Evolutionary conservation across 1,140 invertebrate species (phyloP).

Genomic region (Hylyphantes graminicola): DNA sequence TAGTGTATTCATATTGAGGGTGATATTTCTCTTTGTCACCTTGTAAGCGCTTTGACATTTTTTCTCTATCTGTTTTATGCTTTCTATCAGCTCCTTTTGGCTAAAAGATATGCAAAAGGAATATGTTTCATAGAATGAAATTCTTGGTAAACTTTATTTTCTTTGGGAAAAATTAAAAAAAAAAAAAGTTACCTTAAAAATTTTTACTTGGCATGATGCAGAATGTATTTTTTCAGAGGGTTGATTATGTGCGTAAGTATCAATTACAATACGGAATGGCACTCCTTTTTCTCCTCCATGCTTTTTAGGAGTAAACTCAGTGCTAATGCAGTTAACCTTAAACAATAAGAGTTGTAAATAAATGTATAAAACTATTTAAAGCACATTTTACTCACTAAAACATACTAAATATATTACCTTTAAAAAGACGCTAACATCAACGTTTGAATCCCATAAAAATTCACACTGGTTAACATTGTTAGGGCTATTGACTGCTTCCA

Average conservation of each 20-base stretch:
- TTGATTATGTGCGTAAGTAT: constrained; percentile 69
- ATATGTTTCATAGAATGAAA: background rate
- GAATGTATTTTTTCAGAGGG: constrained; percentile 76
- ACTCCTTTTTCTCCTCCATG: constrained; percentile 98
- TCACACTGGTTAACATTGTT: constrained; percentile 83
- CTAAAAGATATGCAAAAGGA: constrained; percentile 73
- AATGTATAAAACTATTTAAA: background rate
- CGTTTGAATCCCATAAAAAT: constrained; percentile 95
- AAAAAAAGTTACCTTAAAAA: constrained; percentile 71
- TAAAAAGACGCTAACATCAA: constrained; percentile 93
- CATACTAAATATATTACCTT: constrained; percentile 73
- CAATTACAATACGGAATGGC: constrained; percentile 92
- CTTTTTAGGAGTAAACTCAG: constrained; percentile 97
- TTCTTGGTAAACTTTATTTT: background rate
- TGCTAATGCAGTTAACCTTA: constrained; percentile 94
- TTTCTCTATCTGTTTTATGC: constrained; percentile 96
- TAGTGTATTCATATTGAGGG: constrained; percentile 93
- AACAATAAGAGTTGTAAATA: background rate
- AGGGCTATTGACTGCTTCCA: constrained; percentile 81
- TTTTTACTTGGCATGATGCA: constrained; percentile 95
- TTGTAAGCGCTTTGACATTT: constrained; percentile 86
- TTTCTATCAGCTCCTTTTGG: constrained; percentile 96
- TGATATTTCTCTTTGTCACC: constrained; percentile 94
- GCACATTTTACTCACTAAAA: background rate
- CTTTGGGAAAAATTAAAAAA: background rate